Percentiles rank a stretch among this genome's conserved stretches.
phyloP scores from a whole-genome alignment of 2,797 vertebrate genomes.

The Mycteria americana region DNA sequence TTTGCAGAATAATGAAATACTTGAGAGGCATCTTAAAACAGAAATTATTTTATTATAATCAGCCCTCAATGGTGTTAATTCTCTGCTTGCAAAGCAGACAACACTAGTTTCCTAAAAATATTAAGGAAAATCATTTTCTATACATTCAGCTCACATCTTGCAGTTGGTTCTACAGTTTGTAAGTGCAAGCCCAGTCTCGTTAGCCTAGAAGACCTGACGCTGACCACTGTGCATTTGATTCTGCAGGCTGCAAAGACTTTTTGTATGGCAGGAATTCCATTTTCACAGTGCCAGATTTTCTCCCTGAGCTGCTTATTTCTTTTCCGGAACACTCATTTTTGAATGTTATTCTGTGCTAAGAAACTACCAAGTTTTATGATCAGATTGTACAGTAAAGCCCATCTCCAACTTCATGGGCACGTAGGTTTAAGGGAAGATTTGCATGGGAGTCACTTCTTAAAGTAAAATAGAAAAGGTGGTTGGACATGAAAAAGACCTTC shows the following conservation, averaged over 20 bases:
- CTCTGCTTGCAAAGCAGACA: not conserved
- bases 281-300: not conserved
- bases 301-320: not conserved
- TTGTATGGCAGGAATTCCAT: not conserved
- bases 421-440: not conserved
- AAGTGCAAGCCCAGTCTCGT: not conserved
- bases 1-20: not conserved
- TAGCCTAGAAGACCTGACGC: not conserved
- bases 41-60: not conserved
- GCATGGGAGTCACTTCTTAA: not conserved
- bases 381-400: not conserved
- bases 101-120: not conserved
- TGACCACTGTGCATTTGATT: not conserved
- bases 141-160: not conserved
- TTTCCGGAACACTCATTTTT: not conserved
- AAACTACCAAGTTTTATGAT: not conserved
- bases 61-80: not conserved
- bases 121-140: not conserved
- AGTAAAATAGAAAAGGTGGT: not conserved
- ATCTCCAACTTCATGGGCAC: not conserved
- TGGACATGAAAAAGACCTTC: not conserved
- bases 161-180: not conserved
- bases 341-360: not conserved
- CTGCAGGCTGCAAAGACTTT: not conserved
- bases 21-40: not conserved